Percentiles rank a stretch among this genome's conserved stretches.
phyloP scores from a whole-genome alignment of 2,113 vertebrate genomes.

The Charadrius vociferus region DNA sequence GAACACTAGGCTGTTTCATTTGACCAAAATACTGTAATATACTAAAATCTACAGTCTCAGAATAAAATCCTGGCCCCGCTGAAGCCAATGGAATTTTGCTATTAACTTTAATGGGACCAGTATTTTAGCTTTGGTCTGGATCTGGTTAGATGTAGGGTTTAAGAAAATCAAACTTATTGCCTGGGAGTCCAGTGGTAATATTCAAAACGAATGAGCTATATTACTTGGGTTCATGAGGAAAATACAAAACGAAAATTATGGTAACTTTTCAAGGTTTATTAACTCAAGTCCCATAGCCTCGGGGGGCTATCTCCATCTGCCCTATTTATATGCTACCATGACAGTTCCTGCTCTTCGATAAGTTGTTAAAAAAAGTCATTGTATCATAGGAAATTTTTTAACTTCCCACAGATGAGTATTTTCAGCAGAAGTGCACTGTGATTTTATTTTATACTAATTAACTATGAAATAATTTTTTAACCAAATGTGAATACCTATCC shows the following conservation, averaged over 20 bases:
- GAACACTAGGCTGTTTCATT: slow-evolving; percentile 1
- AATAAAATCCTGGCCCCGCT: background rate
- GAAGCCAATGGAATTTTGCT: slow-evolving; percentile 32
- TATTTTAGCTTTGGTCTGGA: slow-evolving; percentile 48
- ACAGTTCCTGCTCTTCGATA: background rate
- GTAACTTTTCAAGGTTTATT: slow-evolving; percentile 68
- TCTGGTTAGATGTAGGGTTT: slow-evolving; percentile 24
- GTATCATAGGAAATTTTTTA: background rate
- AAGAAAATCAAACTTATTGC: slow-evolving; percentile 59
- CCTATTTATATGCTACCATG: slow-evolving; percentile 25
- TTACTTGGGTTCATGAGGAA: slow-evolving; percentile 54
- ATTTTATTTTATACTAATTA: slow-evolving; percentile 14
- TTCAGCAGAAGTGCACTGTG: background rate
- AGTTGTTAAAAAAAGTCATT: background rate
- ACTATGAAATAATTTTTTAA: background rate
- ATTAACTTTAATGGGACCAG: slow-evolving; percentile 23
- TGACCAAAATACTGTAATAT: background rate
- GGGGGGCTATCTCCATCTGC: slow-evolving; percentile 36
- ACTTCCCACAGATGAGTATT: background rate
- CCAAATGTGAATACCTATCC: background rate
- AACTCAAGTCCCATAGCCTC: slow-evolving; percentile 51
- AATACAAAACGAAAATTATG: slow-evolving; percentile 52
- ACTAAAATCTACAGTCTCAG: background rate
- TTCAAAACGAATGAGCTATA: slow-evolving; percentile 41
- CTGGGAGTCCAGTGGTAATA: slow-evolving; percentile 26